These are phyloP conservation scores for Notarius quadriscutis DNA, from an alignment of 2,113 vertebrate species.

Conservation along the genomic window DNA sequence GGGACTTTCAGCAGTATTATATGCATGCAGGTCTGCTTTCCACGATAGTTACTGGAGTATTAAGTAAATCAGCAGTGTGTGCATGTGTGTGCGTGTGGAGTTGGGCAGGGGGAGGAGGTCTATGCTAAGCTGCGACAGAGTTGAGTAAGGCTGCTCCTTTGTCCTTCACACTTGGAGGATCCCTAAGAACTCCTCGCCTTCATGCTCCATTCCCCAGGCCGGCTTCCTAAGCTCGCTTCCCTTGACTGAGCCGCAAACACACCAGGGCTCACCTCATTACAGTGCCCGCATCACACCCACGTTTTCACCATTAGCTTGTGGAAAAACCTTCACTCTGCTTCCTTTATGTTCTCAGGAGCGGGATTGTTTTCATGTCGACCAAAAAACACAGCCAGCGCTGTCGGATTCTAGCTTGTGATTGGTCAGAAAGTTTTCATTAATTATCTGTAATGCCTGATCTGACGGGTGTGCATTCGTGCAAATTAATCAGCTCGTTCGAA, in stretches of 20 bases:
- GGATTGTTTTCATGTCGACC: background rate
- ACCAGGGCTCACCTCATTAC: constrained; percentile 54
- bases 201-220: constrained; percentile 53
- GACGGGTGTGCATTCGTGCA: background rate
- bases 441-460: background rate
- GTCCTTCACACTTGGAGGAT: constrained; percentile 81
- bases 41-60: constrained; percentile 5
- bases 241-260: constrained; percentile 71
- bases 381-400: background rate
- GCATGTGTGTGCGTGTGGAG: constrained; percentile 17
- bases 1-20: background rate
- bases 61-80: constrained; percentile 31
- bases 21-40: background rate
- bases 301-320: background rate
- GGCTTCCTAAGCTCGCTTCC: constrained; percentile 62
- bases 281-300: constrained; percentile 38
- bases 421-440: background rate
- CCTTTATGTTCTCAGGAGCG: background rate
- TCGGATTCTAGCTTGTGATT: background rate
- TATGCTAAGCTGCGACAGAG: constrained; percentile 75
- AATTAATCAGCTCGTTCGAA: background rate
- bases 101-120: constrained; percentile 61
- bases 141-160: constrained; percentile 77
- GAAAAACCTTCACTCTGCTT: background rate
- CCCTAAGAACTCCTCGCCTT: constrained; percentile 76